Percentiles rank a stretch among this genome's conserved stretches.
Evolutionary conservation across 1,140 invertebrate genomes (phyloP).

Genomic region (Augochlora pura): DNA sequence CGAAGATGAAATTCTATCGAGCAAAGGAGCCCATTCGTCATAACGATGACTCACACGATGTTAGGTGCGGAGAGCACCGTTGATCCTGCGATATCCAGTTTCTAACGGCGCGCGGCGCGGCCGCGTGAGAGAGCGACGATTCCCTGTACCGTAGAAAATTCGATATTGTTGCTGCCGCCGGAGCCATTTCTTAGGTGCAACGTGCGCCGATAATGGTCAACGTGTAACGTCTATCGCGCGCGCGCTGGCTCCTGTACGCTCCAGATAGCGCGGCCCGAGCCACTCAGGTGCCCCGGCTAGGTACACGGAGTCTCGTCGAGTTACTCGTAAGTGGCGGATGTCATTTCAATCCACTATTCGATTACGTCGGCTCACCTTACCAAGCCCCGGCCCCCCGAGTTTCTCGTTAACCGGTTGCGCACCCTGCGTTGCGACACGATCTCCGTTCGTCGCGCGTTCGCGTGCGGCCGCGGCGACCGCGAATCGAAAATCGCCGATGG

Average conservation of each 20-base stretch:
- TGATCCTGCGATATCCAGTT: slow-evolving; percentile 40
- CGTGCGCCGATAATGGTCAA: slow-evolving; percentile 59
- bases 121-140: slow-evolving; percentile 5
- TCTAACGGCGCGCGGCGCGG: neutral
- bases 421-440: slow-evolving; percentile 37
- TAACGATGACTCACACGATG: slow-evolving; percentile 20
- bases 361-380: slow-evolving; percentile 59
- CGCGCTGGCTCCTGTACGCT: slow-evolving; percentile 50
- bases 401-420: slow-evolving; percentile 62
- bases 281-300: slow-evolving; percentile 48
- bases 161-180: slow-evolving; percentile 39
- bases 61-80: neutral
- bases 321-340: slow-evolving; percentile 66
- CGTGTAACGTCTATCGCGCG: slow-evolving; percentile 51
- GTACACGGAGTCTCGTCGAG: slow-evolving; percentile 60
- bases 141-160: slow-evolving; percentile 50
- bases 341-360: slow-evolving; percentile 68
- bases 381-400: slow-evolving; percentile 29
- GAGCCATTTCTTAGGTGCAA: slow-evolving; percentile 54
- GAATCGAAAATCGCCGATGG: neutral
- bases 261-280: slow-evolving; percentile 40
- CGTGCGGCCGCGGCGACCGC: neutral
- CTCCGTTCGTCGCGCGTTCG: neutral
- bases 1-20: slow-evolving; percentile 39
- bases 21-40: slow-evolving; percentile 25